Evolutionary conservation across 2,113 vertebrate species (phyloP).

Genomic region (human): DNA sequence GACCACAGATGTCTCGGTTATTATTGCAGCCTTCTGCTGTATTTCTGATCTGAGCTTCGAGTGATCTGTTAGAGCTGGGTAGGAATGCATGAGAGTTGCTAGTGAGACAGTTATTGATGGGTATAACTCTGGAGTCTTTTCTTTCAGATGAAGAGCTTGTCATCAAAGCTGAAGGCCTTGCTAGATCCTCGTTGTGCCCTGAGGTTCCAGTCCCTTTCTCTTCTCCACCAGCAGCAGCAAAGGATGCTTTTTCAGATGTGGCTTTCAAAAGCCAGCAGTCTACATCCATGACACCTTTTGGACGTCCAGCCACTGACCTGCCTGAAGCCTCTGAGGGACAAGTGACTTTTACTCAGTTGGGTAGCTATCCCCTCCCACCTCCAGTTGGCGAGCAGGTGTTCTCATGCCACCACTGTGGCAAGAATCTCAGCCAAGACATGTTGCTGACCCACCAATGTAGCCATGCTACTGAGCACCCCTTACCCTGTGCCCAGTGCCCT

Average conservation of each 20-base stretch:
- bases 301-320: slow-evolving; percentile 52
- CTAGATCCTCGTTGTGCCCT: slow-evolving; percentile 50
- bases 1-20: neutral
- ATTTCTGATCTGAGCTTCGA: neutral
- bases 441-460: slow-evolving; percentile 64
- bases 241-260: slow-evolving; percentile 67
- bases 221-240: slow-evolving; percentile 34
- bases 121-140: slow-evolving; percentile 28
- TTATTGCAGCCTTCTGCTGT: neutral
- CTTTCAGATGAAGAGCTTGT: slow-evolving; percentile 69
- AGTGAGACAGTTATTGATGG: neutral
- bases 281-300: slow-evolving; percentile 53
- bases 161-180: slow-evolving; percentile 57
- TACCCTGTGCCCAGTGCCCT: slow-evolving; percentile 49
- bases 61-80: neutral
- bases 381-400: slow-evolving; percentile 68
- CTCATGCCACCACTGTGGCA: slow-evolving; percentile 74
- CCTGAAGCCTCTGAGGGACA: slow-evolving; percentile 68
- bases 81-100: neutral
- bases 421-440: slow-evolving; percentile 73
- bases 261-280: slow-evolving; percentile 70
- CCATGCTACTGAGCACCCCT: neutral
- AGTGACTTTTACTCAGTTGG: slow-evolving; percentile 74
- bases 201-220: slow-evolving; percentile 68
- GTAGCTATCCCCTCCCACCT: slow-evolving; percentile 63